These are phyloP conservation scores for Stegodyphus dumicola DNA, from an alignment of 1,140 invertebrate genomes.

Conservation along the genomic window DNA sequence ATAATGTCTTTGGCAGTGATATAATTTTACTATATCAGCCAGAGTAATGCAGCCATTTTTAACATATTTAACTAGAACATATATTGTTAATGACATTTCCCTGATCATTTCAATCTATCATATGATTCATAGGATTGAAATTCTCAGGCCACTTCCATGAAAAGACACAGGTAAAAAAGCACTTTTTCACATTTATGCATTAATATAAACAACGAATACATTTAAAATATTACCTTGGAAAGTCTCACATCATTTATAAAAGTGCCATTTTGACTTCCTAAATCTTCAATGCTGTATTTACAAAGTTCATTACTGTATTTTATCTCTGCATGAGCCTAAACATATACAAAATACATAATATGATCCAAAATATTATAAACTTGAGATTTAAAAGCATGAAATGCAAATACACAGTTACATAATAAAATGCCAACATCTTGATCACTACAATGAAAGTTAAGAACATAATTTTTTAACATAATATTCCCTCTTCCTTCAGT, in stretches of 20 bases:
- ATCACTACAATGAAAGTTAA: not conserved
- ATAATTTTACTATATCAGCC: no score
- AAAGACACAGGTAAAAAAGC: no score
- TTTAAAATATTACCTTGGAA: slow-evolving; percentile 70
- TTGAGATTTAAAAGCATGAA: not conserved
- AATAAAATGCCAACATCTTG: not conserved
- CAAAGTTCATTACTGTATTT: slow-evolving; percentile 66
- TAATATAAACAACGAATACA: not conserved
- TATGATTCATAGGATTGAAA: no score
- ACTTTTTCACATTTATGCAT: not conserved
- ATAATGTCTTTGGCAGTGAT: no score
- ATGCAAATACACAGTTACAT: not conserved
- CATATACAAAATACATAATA: not conserved
- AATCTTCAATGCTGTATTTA: slow-evolving; percentile 79
- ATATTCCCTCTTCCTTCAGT: no score
- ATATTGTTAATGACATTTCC: no score
- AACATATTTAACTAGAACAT: no score
- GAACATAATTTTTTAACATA: no score
- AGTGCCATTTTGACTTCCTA: slow-evolving; percentile 89
- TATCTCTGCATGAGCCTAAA: slow-evolving; percentile 79
- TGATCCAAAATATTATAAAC: not conserved
- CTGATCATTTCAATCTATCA: no score
- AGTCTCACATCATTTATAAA: slow-evolving; percentile 82
- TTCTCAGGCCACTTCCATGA: no score
- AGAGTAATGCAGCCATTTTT: no score